These are phyloP conservation scores for Apamea epomidion DNA, from an alignment of 2,888 invertebrate genomes.

Conservation along the genomic window DNA sequence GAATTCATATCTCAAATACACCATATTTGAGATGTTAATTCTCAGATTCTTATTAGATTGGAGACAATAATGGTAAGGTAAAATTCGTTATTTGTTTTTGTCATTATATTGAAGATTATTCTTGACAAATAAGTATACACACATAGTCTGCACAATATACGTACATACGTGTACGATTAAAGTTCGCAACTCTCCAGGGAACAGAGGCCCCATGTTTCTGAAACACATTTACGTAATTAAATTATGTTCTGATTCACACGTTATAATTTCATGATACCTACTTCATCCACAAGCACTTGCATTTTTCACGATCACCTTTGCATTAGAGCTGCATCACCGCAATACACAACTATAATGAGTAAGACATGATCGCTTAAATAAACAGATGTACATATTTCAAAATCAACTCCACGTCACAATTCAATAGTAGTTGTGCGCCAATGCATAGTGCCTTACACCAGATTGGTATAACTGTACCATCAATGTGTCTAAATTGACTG, in stretches of 20 bases:
- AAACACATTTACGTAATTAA: slow-evolving; percentile 1
- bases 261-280: slow-evolving; percentile 1
- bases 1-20: neutral
- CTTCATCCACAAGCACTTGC: slow-evolving; percentile 37
- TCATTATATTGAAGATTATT: neutral
- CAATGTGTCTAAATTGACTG: slow-evolving; percentile 76
- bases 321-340: slow-evolving; percentile 20
- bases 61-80: slow-evolving; percentile 56
- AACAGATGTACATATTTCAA: slow-evolving; percentile 32
- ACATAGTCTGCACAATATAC: neutral
- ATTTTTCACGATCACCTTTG: slow-evolving; percentile 37
- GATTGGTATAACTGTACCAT: slow-evolving; percentile 60
- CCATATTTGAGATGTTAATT: slow-evolving; percentile 9
- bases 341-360: slow-evolving; percentile 25
- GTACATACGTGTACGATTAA: neutral
- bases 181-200: neutral
- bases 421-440: slow-evolving; percentile 60
- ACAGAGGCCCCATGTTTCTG: neutral
- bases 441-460: slow-evolving; percentile 64
- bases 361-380: slow-evolving; percentile 19
- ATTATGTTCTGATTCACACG: slow-evolving; percentile 9
- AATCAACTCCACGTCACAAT: slow-evolving; percentile 44
- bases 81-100: neutral
- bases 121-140: neutral
- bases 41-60: slow-evolving; percentile 32